Evolutionary conservation across 2,888 invertebrate genomes (phyloP).

Genomic region (Herminia tarsipennalis): DNA sequence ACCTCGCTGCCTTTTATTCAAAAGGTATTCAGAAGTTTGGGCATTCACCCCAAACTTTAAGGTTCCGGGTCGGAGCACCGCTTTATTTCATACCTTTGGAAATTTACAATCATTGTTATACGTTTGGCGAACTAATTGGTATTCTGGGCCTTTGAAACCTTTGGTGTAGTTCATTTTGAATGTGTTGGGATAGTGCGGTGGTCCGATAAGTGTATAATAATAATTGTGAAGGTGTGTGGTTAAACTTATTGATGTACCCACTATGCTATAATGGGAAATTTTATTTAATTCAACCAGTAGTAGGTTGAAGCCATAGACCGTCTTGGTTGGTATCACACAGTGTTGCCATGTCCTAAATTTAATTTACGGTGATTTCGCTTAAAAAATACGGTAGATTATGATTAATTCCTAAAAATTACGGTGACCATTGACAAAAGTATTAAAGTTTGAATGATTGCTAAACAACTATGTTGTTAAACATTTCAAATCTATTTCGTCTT

Average conservation of each 20-base stretch:
- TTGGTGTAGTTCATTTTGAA: constrained; percentile 18
- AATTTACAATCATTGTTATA: constrained; percentile 39
- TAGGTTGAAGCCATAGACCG: too few species aligned
- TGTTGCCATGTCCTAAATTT: too few species aligned
- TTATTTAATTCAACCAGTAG: too few species aligned
- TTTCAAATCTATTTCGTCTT: too few species aligned
- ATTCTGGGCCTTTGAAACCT: constrained; percentile 19
- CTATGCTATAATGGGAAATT: not conserved
- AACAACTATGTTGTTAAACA: too few species aligned
- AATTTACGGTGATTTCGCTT: too few species aligned
- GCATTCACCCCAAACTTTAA: constrained; percentile 31
- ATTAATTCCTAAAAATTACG: too few species aligned
- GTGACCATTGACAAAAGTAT: too few species aligned
- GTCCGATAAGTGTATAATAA: constrained; percentile 11
- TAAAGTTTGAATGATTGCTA: too few species aligned
- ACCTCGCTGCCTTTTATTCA: constrained; percentile 6
- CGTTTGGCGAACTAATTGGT: constrained; percentile 36
- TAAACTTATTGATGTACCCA: too few species aligned
- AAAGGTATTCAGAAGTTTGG: constrained; percentile 28
- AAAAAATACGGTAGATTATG: too few species aligned
- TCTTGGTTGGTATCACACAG: too few species aligned
- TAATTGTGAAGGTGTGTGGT: not conserved
- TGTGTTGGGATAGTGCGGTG: constrained; percentile 21
- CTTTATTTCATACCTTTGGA: constrained; percentile 36
- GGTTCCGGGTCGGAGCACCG: constrained; percentile 21